phyloP scores from a whole-genome alignment of 2,113 vertebrate species.

The Numenius arquata region DNA sequence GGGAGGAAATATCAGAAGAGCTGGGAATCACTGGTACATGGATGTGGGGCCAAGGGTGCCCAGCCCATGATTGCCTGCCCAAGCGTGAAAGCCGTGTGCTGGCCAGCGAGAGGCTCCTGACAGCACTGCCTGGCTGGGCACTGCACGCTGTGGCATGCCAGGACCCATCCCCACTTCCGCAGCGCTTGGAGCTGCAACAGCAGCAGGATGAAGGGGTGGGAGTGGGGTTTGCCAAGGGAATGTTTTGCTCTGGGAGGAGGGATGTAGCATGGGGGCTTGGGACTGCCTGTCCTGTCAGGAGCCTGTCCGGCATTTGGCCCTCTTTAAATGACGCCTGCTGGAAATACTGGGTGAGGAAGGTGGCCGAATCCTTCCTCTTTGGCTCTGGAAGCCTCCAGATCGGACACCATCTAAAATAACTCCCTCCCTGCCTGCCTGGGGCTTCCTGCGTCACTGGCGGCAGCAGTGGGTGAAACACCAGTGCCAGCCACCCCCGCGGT shows the following conservation, averaged over 20 bases:
- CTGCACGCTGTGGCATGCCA: fast-evolving
- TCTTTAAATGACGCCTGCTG: neutral
- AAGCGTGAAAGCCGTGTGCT: fast-evolving
- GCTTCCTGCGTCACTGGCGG: neutral
- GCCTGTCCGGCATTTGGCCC: fast-evolving
- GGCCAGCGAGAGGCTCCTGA: fast-evolving
- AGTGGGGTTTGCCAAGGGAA: fast-evolving
- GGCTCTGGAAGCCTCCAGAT: constrained; percentile 21
- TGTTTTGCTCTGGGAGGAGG: fast-evolving
- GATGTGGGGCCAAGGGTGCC: neutral
- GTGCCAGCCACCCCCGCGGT: neutral
- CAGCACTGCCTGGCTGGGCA: fast-evolving
- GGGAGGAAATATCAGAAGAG: neutral
- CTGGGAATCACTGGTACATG: neutral
- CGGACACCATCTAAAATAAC: constrained; percentile 7
- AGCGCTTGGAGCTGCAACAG: neutral
- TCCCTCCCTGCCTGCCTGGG: neutral
- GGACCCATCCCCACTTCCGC: fast-evolving
- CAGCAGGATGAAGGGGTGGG: neutral
- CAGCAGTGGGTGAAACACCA: fast-evolving
- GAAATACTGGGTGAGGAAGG: neutral
- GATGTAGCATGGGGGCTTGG: neutral
- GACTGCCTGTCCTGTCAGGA: neutral
- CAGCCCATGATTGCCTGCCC: fast-evolving
- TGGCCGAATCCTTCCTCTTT: neutral